Evolutionary conservation across 2,888 invertebrate species (phyloP).

Genomic region (Caenorhabditis sp.): DNA sequence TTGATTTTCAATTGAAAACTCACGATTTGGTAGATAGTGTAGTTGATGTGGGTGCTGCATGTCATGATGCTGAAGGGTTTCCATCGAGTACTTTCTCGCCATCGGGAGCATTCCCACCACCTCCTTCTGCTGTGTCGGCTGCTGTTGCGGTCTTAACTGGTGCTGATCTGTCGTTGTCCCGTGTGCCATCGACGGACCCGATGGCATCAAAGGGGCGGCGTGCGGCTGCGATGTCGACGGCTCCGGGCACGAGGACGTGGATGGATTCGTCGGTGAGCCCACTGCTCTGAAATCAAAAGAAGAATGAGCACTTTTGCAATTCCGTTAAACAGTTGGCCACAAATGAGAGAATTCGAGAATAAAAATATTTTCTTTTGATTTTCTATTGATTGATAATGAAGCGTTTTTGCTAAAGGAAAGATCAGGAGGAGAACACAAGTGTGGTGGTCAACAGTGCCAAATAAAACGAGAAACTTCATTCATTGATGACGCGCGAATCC

Average conservation of each 20-base stretch:
- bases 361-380: no score
- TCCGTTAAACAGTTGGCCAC: neutral
- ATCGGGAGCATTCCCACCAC: slow-evolving; percentile 8
- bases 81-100: slow-evolving; percentile 38
- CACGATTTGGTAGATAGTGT: slow-evolving; percentile 31
- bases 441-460: neutral
- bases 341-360: no score
- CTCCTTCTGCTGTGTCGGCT: no score
- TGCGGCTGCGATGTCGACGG: slow-evolving; percentile 17
- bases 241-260: slow-evolving; percentile 42
- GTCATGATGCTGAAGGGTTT: slow-evolving; percentile 30
- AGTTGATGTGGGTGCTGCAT: slow-evolving; percentile 34
- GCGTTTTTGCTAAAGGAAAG: no score
- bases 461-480: neutral
- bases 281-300: slow-evolving; percentile 30
- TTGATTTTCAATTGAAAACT: slow-evolving; percentile 15
- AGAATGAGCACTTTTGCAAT: neutral
- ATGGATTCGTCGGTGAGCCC: slow-evolving; percentile 43
- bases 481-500: neutral
- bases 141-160: neutral
- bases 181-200: slow-evolving; percentile 20
- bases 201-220: slow-evolving; percentile 27
- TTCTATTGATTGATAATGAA: no score
- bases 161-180: slow-evolving; percentile 32
- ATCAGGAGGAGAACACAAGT: neutral